Percentiles rank a stretch among this genome's conserved stretches.
Conservation (phyloP, 2,888 invertebrate species). For the Asteroscopus sphinx region DNA sequence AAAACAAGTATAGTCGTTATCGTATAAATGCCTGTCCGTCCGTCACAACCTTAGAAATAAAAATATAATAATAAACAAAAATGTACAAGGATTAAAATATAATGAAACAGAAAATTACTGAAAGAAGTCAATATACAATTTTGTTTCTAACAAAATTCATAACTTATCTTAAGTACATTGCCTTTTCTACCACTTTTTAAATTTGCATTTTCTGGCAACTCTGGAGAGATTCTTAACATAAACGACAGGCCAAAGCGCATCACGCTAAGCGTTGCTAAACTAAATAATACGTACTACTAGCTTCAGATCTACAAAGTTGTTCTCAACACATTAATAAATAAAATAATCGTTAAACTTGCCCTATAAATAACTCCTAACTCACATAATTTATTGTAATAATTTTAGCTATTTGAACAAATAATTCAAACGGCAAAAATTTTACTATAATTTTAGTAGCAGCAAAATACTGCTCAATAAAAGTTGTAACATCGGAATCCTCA, state of each 20-base stretch:
- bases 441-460: slow-evolving; percentile 19
- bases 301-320: slow-evolving; percentile 55
- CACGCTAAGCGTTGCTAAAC: slow-evolving; percentile 30
- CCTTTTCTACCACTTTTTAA: slow-evolving; percentile 59
- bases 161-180: slow-evolving; percentile 74
- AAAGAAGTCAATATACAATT: slow-evolving; percentile 41
- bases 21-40: slow-evolving; percentile 61
- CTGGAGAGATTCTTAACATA: slow-evolving; percentile 53
- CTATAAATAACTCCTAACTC: slow-evolving; percentile 45
- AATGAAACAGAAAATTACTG: slow-evolving; percentile 47
- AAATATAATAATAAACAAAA: slow-evolving; percentile 58
- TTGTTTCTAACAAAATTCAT: slow-evolving; percentile 60
- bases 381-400: slow-evolving; percentile 26
- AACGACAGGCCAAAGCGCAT: slow-evolving; percentile 44
- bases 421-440: slow-evolving; percentile 7
- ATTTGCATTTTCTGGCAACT: slow-evolving; percentile 56
- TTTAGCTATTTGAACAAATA: slow-evolving; percentile 20
- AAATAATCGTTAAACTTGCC: slow-evolving; percentile 43
- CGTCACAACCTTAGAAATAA: slow-evolving; percentile 73
- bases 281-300: slow-evolving; percentile 48
- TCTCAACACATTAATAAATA: slow-evolving; percentile 60
- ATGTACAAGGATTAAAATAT: slow-evolving; percentile 57
- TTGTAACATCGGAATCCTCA: slow-evolving; percentile 25
- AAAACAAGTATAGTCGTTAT: slow-evolving; percentile 25
- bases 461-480: slow-evolving; percentile 17